Percentiles rank a stretch among this genome's conserved stretches.
Conservation (phyloP, 2,888 invertebrate genomes). For the Seira musarum region DNA sequence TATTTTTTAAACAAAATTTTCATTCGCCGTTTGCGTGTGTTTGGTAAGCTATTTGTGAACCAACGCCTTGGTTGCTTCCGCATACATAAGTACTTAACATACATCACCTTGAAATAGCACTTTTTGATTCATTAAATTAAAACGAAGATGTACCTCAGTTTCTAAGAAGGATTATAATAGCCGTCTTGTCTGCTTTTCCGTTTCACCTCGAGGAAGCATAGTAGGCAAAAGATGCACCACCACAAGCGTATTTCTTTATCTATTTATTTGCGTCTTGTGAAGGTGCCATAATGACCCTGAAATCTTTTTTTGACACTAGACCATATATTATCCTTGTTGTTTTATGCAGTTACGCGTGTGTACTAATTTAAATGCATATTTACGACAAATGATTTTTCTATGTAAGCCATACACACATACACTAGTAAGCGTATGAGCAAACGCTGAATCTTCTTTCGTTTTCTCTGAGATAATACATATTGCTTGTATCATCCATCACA, state of each 20-base stretch:
- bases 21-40: background rate
- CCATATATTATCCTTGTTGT: background rate
- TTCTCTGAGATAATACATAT: too few species aligned
- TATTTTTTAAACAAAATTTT: background rate
- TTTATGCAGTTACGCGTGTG: slow-evolving; percentile 24
- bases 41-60: too few species aligned
- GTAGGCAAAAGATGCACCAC: background rate
- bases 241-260: background rate
- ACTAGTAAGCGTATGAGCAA: too few species aligned
- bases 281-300: slow-evolving; percentile 53
- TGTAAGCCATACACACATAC: too few species aligned
- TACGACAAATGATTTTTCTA: slow-evolving; percentile 15
- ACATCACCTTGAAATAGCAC: slow-evolving; percentile 48
- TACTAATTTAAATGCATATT: slow-evolving; percentile 20
- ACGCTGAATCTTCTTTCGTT: too few species aligned
- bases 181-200: slow-evolving; percentile 15
- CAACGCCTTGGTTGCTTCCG: background rate
- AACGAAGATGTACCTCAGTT: background rate
- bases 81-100: background rate
- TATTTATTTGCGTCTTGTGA: background rate
- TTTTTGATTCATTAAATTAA: slow-evolving; percentile 36
- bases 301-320: slow-evolving; percentile 21
- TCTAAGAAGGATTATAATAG: slow-evolving; percentile 7
- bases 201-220: background rate
- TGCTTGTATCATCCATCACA: too few species aligned